These are phyloP conservation scores for Troilus luridus DNA, from an alignment of 2,888 invertebrate genomes.

Conservation along the genomic window DNA sequence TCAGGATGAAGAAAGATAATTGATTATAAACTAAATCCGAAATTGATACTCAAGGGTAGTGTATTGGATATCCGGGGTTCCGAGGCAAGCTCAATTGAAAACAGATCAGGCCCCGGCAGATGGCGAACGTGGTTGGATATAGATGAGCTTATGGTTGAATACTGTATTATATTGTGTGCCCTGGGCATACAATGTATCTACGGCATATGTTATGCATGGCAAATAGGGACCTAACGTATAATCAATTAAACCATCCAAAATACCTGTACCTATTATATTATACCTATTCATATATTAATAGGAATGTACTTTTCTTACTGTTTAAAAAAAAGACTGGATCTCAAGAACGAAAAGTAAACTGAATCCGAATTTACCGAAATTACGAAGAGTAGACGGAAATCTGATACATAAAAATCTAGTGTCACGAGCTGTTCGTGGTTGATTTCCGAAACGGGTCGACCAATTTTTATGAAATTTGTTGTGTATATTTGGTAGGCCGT, in stretches of 20 bases:
- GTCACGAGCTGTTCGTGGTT: too few relatives aligned
- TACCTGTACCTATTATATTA: too few relatives aligned
- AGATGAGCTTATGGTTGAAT: neutral
- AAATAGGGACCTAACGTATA: neutral
- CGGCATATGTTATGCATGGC: neutral
- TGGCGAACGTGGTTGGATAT: neutral
- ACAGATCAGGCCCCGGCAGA: neutral
- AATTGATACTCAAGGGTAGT: neutral
- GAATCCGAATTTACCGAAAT: too few relatives aligned
- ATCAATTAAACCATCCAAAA: neutral
- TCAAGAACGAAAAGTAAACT: too few relatives aligned
- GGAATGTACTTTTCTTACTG: too few relatives aligned
- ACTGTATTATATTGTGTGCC: neutral
- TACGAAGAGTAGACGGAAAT: too few relatives aligned
- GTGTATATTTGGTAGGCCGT: too few relatives aligned
- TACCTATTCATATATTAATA: too few relatives aligned
- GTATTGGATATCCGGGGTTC: neutral
- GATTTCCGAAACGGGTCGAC: too few relatives aligned
- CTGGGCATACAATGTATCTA: neutral
- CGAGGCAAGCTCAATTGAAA: neutral
- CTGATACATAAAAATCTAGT: too few relatives aligned
- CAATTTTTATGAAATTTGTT: too few relatives aligned
- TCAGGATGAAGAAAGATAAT: neutral
- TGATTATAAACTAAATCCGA: neutral
- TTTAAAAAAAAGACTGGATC: too few relatives aligned